phyloP scores from a whole-genome alignment of 1,140 invertebrate genomes.

The Listronotus bonariensis region DNA sequence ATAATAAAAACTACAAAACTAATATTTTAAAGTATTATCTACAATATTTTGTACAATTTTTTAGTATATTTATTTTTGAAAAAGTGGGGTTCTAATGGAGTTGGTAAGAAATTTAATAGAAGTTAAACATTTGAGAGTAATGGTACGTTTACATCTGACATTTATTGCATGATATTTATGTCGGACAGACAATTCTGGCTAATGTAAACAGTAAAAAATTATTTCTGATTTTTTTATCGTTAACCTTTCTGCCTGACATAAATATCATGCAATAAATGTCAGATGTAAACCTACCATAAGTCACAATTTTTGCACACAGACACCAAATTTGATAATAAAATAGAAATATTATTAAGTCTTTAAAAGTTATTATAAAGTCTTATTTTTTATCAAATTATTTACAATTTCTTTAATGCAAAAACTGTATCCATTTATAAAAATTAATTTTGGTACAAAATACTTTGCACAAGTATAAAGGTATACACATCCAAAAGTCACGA shows the following conservation, averaged over 20 bases:
- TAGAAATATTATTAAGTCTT: not conserved
- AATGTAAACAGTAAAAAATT: too few species aligned
- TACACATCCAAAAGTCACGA: not conserved
- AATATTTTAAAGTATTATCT: constrained; percentile 54
- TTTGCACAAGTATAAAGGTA: constrained; percentile 4
- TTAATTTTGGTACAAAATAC: not conserved
- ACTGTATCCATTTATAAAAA: constrained; percentile 12
- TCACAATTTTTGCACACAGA: constrained; percentile 20
- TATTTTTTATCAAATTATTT: constrained; percentile 6
- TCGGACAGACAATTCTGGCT: too few species aligned
- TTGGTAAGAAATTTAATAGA: constrained; percentile 21
- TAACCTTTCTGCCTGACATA: too few species aligned
- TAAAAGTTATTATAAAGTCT: not conserved
- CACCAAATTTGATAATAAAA: constrained; percentile 14
- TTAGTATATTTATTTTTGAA: constrained; percentile 46
- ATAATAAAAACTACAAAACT: constrained; percentile 38
- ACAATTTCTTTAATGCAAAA: constrained; percentile 16
- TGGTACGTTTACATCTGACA: too few species aligned
- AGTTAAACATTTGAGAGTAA: constrained; percentile 10
- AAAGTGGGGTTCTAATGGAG: constrained; percentile 43
- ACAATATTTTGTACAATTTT: constrained; percentile 49
- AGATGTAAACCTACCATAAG: too few species aligned
- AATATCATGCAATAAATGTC: too few species aligned
- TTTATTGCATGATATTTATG: too few species aligned
- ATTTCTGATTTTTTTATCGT: too few species aligned